A percentile compares a stretch with the other conserved stretches of the same genome.
These are phyloP conservation scores for Percopsis transmontana DNA, from an alignment of 2,113 vertebrate species.

Conservation along the genomic window DNA sequence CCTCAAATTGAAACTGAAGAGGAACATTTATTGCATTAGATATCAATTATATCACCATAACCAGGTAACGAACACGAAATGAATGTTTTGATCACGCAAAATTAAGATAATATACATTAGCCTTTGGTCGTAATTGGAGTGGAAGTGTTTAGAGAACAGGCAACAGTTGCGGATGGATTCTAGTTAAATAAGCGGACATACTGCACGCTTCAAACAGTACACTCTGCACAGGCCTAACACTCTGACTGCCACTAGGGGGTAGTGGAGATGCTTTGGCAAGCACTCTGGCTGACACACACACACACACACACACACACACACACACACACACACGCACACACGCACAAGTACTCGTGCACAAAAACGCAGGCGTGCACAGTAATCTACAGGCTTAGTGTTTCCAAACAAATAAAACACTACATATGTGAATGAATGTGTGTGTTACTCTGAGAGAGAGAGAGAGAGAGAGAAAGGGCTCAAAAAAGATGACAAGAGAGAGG, in stretches of 20 bases:
- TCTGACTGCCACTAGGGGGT: conserved; percentile 75
- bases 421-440: too few relatives aligned
- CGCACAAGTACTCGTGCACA: not conserved
- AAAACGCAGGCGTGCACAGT: not conserved
- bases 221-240: conserved; percentile 27
- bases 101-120: conserved; percentile 50
- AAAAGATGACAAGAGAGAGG: not conserved
- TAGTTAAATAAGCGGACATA: conserved; percentile 41
- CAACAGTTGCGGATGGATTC: conserved; percentile 44
- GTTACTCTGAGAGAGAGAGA: not conserved
- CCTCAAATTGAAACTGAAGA: conserved; percentile 63
- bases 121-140: conserved; percentile 51
- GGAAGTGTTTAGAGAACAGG: conserved; percentile 35
- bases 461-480: not conserved
- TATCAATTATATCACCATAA: conserved; percentile 65
- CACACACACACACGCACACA: conserved; percentile 26
- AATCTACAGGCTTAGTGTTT: too few relatives aligned
- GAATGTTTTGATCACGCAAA: conserved; percentile 36
- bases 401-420: too few relatives aligned
- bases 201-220: not conserved
- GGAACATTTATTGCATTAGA: conserved; percentile 40
- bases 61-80: conserved; percentile 42
- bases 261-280: conserved; percentile 63
- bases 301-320: conserved; percentile 12
- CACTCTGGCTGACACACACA: conserved; percentile 22